Conservation (phyloP, 2,113 vertebrate genomes). For the Canis aureus region DNA sequence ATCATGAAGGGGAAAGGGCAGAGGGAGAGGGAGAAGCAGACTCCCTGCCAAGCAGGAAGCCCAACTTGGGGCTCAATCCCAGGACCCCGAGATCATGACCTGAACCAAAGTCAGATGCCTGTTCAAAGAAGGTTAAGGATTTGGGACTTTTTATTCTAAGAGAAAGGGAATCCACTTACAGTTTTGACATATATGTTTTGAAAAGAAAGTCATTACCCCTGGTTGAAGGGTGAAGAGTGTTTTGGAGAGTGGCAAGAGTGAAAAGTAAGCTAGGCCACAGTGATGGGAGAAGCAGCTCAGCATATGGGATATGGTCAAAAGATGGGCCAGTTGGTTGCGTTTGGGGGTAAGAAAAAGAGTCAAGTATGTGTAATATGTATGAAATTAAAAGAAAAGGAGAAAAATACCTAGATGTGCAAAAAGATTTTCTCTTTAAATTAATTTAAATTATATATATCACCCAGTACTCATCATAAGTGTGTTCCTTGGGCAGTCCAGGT, state of each 20-base stretch:
- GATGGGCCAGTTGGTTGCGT: neutral
- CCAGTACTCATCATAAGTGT: neutral
- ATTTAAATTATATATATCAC: neutral
- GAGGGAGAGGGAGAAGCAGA: neutral
- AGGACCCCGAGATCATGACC: neutral
- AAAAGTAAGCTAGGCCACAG: neutral
- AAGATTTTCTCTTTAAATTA: neutral
- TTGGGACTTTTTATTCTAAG: neutral
- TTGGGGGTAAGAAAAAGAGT: conserved; percentile 10
- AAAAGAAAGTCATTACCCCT: neutral
- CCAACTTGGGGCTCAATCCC: neutral
- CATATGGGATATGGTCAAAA: neutral
- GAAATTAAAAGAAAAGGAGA: neutral
- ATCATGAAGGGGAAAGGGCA: neutral
- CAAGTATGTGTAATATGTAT: neutral
- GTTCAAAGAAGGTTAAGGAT: neutral
- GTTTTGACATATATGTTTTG: neutral
- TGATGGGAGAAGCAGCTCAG: neutral
- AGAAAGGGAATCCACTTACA: neutral
- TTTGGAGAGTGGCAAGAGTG: neutral
- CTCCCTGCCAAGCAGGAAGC: too few species aligned
- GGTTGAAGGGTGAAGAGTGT: neutral
- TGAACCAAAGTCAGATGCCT: neutral
- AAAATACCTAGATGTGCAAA: neutral
- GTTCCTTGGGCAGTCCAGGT: neutral